phyloP scores from a whole-genome alignment of 2,113 vertebrate species.

The Tinamus guttatus region DNA sequence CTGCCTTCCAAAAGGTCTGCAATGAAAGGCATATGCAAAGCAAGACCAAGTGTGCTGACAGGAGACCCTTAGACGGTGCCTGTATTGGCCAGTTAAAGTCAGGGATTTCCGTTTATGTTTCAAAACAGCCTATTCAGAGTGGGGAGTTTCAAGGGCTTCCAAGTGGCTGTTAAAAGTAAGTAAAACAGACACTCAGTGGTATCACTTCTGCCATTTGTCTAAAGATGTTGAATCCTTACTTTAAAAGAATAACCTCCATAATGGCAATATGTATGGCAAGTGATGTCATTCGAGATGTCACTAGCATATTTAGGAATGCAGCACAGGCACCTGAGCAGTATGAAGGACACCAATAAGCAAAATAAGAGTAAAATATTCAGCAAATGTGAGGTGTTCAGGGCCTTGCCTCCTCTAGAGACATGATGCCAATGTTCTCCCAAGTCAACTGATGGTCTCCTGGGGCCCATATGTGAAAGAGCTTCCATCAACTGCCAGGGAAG shows the following conservation, averaged over 20 bases:
- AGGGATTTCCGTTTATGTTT: not conserved
- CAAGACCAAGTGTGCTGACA: not conserved
- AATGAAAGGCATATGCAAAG: not conserved
- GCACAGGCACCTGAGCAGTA: not conserved
- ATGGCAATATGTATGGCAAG: not conserved
- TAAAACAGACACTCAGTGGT: not conserved
- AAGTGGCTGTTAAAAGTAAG: not conserved
- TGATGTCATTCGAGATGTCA: not conserved
- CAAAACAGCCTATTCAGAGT: not conserved
- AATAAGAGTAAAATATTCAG: not conserved
- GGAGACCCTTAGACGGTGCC: not conserved
- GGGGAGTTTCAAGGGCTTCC: not conserved
- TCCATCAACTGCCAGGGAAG: not conserved
- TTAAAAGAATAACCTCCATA: not conserved
- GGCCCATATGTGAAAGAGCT: not conserved
- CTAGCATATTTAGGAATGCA: not conserved
- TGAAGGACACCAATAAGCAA: not conserved
- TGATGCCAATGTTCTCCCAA: not conserved
- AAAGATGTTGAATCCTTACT: not conserved
- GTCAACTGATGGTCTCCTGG: not conserved
- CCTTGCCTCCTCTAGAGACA: not conserved
- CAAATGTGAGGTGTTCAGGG: not conserved
- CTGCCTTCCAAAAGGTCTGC: not conserved
- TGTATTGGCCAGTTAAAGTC: not conserved
- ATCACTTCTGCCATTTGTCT: not conserved